These are phyloP conservation scores for Diaprepes abbreviatus DNA, from an alignment of 2,888 invertebrate genomes.

Conservation along the genomic window DNA sequence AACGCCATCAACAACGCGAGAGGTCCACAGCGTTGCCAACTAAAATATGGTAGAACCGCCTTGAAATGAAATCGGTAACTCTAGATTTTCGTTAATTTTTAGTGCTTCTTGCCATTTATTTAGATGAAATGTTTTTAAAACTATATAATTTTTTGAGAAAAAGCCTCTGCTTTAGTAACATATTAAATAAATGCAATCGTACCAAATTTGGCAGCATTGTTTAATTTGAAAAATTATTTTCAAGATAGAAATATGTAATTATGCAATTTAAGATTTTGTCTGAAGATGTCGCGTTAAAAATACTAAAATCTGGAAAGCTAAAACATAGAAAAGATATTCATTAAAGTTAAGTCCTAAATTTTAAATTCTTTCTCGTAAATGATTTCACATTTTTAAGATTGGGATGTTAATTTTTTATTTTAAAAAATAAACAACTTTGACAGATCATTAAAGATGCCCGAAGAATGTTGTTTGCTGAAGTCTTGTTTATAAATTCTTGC, in stretches of 20 bases:
- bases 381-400: not conserved
- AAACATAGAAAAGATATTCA: not conserved
- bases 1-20: conserved; percentile 51
- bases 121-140: not conserved
- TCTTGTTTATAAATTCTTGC: conserved; percentile 41
- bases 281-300: not conserved
- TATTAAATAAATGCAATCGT: conserved; percentile 6
- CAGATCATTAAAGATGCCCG: conserved; percentile 8
- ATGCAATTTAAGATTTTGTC: not conserved
- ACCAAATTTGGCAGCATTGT: conserved; percentile 38
- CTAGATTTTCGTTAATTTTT: not conserved
- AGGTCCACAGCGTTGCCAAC: conserved; percentile 43
- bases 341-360: no score
- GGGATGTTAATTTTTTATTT: not conserved
- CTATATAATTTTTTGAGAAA: not conserved
- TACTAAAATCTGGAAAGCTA: not conserved
- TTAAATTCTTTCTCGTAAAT: no score
- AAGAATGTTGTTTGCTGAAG: conserved; percentile 30
- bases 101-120: not conserved
- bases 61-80: not conserved
- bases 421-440: conserved; percentile 24
- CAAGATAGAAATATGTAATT: not conserved
- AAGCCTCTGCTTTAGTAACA: not conserved
- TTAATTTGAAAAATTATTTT: conserved; percentile 11
- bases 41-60: conserved; percentile 33